These are phyloP conservation scores for Cnemophilus loriae DNA, from an alignment of 2,113 vertebrate genomes.

Conservation along the genomic window DNA sequence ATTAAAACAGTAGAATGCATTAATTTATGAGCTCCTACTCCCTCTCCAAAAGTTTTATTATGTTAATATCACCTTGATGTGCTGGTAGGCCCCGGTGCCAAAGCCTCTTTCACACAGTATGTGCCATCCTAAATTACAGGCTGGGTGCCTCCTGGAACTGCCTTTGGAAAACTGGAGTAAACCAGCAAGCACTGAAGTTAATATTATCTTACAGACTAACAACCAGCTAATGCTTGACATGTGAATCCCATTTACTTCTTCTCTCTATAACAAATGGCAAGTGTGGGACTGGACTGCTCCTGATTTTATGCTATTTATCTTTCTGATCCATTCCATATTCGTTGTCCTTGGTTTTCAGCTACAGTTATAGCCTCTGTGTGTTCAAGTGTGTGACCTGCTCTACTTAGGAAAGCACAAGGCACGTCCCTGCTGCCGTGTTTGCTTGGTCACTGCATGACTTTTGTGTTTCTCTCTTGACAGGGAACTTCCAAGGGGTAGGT, in stretches of 20 bases:
- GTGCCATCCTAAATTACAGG: conserved; percentile 63
- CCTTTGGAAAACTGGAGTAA: conserved; percentile 54
- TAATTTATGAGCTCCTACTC: conserved; percentile 66
- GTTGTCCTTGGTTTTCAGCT: neutral
- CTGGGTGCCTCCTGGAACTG: conserved; percentile 40
- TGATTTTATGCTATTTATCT: conserved; percentile 64
- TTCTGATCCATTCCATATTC: conserved; percentile 62
- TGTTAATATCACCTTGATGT: conserved; percentile 59
- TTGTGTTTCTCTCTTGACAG: neutral
- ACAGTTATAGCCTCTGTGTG: neutral
- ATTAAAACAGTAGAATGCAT: conserved; percentile 69
- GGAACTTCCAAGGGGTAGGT: neutral
- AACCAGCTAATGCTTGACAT: conserved; percentile 56
- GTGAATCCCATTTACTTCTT: conserved; percentile 64
- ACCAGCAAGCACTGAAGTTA: conserved; percentile 53
- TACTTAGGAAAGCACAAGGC: neutral
- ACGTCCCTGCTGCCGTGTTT: rapidly evolving
- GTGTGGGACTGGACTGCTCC: conserved; percentile 44
- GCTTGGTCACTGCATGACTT: rapidly evolving
- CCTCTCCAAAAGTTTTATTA: conserved; percentile 55
- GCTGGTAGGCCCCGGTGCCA: conserved; percentile 37
- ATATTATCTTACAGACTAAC: conserved; percentile 66
- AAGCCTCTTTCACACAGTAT: conserved; percentile 48
- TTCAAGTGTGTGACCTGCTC: neutral
- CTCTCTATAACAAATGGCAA: conserved; percentile 51